Evolutionary conservation across 2,113 vertebrate genomes (phyloP).

Genomic region (Bagarius yarrelli): DNA sequence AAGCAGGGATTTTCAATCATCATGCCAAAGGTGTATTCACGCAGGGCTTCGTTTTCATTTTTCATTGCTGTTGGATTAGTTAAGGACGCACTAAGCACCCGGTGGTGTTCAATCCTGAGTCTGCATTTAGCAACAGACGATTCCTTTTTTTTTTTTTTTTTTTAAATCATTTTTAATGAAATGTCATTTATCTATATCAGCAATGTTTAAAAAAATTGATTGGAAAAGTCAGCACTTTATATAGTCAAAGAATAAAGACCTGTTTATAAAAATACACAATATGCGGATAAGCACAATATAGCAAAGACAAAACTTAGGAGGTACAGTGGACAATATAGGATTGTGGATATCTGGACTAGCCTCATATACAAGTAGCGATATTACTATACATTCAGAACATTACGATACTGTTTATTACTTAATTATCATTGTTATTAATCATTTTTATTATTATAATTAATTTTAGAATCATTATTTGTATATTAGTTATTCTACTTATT

Average conservation of each 20-base stretch:
- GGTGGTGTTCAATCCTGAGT: constrained; percentile 21
- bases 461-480: no score
- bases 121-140: constrained; percentile 32
- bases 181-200: not conserved
- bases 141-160: constrained; percentile 3
- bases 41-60: not conserved
- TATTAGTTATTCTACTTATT: no score
- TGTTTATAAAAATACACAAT: not conserved
- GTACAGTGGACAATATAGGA: not conserved
- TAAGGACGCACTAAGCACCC: constrained; percentile 38
- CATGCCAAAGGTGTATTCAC: constrained; percentile 44
- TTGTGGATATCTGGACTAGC: not conserved
- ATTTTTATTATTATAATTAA: no score
- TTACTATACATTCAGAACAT: not conserved
- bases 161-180: not conserved
- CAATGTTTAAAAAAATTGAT: not conserved
- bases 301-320: not conserved
- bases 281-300: not conserved
- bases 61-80: constrained; percentile 34
- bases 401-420: not conserved
- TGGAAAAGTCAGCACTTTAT: constrained; percentile 1
- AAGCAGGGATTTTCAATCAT: constrained; percentile 48
- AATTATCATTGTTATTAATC: no score
- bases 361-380: not conserved
- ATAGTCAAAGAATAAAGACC: not conserved